Conservation (phyloP, 2,113 vertebrate species). For the Hippocampus mohnikei region DNA sequence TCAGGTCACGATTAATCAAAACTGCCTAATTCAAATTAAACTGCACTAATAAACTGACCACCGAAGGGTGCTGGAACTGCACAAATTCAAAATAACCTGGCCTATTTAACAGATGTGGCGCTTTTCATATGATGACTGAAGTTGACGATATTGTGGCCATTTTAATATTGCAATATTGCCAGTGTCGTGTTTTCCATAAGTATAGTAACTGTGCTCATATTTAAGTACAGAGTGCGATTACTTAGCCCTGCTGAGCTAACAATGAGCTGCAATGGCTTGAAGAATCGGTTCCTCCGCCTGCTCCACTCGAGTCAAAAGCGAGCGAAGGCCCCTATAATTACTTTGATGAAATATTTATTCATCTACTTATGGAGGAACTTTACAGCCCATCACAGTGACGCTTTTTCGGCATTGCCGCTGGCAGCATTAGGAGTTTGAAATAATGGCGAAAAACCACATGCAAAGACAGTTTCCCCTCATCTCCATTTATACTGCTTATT, state of each 20-base stretch:
- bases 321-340: conserved; percentile 22
- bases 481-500: conserved; percentile 21
- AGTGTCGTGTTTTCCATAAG: not conserved
- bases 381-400: conserved; percentile 34
- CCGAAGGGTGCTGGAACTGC: too few species aligned
- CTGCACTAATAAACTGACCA: too few species aligned
- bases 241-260: not conserved
- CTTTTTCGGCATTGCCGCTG: conserved; percentile 22
- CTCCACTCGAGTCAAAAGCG: not conserved
- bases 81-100: too few species aligned
- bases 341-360: conserved; percentile 42
- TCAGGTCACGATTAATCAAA: too few species aligned
- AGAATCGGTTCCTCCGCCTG: not conserved
- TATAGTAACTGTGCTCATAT: not conserved
- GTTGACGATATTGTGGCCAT: too few species aligned
- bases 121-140: too few species aligned
- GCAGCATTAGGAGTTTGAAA: conserved; percentile 29
- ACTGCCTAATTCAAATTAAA: too few species aligned
- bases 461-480: conserved; percentile 5
- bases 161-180: too few species aligned
- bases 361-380: conserved; percentile 22
- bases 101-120: too few species aligned
- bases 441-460: conserved; percentile 10
- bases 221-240: not conserved
- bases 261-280: conserved; percentile 3